Evolutionary conservation across 2,797 vertebrate species (phyloP), one percentile per base, ranked within the genome.

Genomic region (Pangasius sanitwongsei): DNA sequence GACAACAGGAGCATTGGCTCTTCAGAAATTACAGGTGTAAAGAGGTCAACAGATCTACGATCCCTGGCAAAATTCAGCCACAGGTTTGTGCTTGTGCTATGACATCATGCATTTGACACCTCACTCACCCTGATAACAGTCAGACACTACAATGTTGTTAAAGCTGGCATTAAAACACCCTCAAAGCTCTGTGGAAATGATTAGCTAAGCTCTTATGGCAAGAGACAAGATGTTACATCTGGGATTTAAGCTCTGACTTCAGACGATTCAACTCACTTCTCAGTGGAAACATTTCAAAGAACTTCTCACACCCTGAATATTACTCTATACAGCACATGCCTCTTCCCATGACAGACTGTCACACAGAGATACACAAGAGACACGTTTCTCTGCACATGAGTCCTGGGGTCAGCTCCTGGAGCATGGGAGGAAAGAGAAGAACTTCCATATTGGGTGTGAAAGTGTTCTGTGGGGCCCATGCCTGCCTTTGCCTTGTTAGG

Each of bases 371-470:
- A 90, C 82, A 83, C 74, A 57, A 53, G 83, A 57, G 85, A 85
- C 88, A 92, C 69, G 82, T 86, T 91, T 93, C 90, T 87, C 75
- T 70, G 88, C 91, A 92, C 87, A 91, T 87, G 91, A 92, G 89
- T 90, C 91, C 90, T 91, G 86, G 86, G 92, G 92, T 93, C 93
- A 92, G 92, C 92, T 74, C 84, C 23, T 44, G 86, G 85, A 89
- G 89, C 92, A 92, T 92, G 90, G 80, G 92, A 92, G 92, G 91
- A 92, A 87, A 77, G 63, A 89, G 83, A 90, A 89, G 91, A 91
- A 96, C 94, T 94, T 95, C 96, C 96, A 96, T 96, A 96, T 96
- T 96, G 95, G 96, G 96, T 95, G 95, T 94, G 94, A 95, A 95
- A 91, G 90, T 69, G 8, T 67, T 91, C 92, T 70, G 53, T n/a